phyloP scores from a whole-genome alignment of 2,797 vertebrate genomes.

The Onychomys leucogaster region DNA sequence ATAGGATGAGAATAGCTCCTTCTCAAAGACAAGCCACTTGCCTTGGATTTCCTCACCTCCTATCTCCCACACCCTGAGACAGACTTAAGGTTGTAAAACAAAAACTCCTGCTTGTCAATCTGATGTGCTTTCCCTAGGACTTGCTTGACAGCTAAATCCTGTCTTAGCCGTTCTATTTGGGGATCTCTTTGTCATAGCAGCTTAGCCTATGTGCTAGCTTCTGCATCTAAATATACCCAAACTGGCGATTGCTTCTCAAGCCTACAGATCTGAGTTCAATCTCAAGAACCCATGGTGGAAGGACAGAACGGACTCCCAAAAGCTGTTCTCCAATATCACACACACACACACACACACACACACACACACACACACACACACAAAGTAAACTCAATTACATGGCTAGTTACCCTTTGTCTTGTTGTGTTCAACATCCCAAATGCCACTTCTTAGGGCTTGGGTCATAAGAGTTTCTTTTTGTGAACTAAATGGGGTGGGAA shows the following conservation, averaged over 20 bases:
- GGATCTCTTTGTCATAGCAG: slow-evolving; percentile 8
- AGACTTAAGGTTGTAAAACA: neutral
- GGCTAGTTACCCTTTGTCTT: neutral
- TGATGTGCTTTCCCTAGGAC: neutral
- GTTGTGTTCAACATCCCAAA: neutral
- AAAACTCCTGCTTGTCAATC: neutral
- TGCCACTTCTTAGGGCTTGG: neutral
- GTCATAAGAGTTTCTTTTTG: slow-evolving; percentile 47
- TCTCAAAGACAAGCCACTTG: neutral
- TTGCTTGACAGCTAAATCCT: slow-evolving; percentile 5
- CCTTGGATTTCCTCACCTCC: slow-evolving; percentile 27
- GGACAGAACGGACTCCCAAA: neutral
- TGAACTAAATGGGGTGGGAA: neutral
- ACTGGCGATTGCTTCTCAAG: neutral
- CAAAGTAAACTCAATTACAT: neutral
- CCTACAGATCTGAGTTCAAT: neutral
- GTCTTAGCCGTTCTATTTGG: slow-evolving; percentile 49
- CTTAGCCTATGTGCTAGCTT: slow-evolving; percentile 10
- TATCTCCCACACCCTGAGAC: neutral
- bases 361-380: neutral
- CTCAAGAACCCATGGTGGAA: neutral
- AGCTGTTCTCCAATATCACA: neutral
- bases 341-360: neutral
- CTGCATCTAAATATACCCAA: neutral
- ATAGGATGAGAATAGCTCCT: neutral